Evolutionary conservation across 1,140 invertebrate genomes (phyloP), one percentile per base, ranked within the genome.

Genomic region (Agrypnia vestita): DNA sequence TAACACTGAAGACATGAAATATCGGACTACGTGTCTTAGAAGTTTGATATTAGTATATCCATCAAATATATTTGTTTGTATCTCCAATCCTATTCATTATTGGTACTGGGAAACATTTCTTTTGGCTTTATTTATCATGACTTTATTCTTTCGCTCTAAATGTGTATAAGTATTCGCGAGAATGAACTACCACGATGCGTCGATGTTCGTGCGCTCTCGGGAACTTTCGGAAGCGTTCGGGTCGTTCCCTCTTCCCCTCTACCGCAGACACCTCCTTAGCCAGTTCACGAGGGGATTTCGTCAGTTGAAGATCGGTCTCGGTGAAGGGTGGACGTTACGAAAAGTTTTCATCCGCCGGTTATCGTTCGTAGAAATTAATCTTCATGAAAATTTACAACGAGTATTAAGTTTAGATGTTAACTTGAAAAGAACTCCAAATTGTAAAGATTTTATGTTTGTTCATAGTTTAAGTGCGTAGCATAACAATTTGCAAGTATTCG

Each of bases 261-360:
- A 53, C 71, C 55, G 12, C 46, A n/a, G 69, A 47, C 75, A 47
- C 76, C 51, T 61, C 51, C 51, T 59, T 78, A 51, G 73, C 64
- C 75, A 78, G 76, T 81, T 81, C 73, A 72, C 76, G 35, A 47
- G 55, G 61, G 62, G 76, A 71, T 73, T 47, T 76, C 35, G 69
- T 75, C 80, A 81, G 80, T 81, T 76, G 80, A 74, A 76, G 80
- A 75, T 78, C 72, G 76, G 64, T 78, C 78, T 56, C 61, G 59
- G 61, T 62, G 15, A 25, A 49, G 61, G 78, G n/a, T 47, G 72
- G 78, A 75, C 47, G 78, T 80, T 12, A 49, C 59, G 9, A 69
- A 35, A 44, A 71, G n/a, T 74, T 73, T 75, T 53, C 71, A 19
- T 71, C 59, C 61, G 47, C 43, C 71, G 78, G 71, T 74, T 67